These are phyloP conservation scores for Leucoraja erinaceus DNA, from an alignment of 2,113 vertebrate genomes.

Conservation along the genomic window DNA sequence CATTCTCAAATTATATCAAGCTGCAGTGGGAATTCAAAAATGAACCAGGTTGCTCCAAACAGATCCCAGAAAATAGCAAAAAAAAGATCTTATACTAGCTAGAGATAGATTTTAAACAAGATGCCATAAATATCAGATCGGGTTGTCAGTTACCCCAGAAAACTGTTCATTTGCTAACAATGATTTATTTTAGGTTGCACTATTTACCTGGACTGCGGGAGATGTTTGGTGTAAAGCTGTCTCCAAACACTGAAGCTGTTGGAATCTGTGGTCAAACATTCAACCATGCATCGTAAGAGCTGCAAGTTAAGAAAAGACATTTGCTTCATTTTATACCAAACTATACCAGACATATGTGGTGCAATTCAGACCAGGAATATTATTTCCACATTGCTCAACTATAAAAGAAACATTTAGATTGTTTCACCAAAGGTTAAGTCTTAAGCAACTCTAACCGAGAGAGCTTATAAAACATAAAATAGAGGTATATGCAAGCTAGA, in stretches of 20 bases:
- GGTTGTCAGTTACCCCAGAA: not conserved
- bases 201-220: conserved; percentile 80
- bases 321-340: not conserved
- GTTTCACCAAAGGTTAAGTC: too few relatives aligned
- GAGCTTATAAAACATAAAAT: too few relatives aligned
- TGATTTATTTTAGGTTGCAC: not conserved
- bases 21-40: not conserved
- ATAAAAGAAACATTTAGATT: too few relatives aligned
- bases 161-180: not conserved
- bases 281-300: conserved; percentile 78
- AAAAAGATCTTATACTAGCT: too few relatives aligned
- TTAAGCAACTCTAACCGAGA: too few relatives aligned
- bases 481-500: too few relatives aligned
- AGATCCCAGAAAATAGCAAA: not conserved
- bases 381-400: too few relatives aligned
- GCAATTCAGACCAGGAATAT: too few relatives aligned
- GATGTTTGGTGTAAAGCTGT: conserved; percentile 87
- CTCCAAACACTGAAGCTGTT: conserved; percentile 83
- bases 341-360: too few relatives aligned
- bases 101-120: not conserved
- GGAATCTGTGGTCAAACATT: conserved; percentile 76
- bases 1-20: not conserved
- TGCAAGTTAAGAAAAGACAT: conserved; percentile 44
- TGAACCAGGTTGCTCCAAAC: not conserved
- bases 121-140: not conserved